Evolutionary conservation across 1,140 invertebrate species (phyloP), one percentile per base, ranked within the genome.

Genomic region (Ptiloglossa arizonensis): DNA sequence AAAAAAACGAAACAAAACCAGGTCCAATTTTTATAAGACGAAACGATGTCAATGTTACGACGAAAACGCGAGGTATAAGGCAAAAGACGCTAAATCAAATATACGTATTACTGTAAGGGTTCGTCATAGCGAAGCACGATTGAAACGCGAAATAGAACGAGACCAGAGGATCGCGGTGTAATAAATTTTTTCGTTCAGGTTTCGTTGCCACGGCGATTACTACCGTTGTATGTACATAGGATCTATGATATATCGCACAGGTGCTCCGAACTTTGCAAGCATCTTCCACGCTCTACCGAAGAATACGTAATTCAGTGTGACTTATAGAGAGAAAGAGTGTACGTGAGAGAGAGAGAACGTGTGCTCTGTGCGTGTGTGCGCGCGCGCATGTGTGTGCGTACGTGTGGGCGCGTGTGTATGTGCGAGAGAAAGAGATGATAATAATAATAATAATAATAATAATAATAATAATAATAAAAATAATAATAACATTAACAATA

Each of bases 241-340:
- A 70, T 63, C 6, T 9, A 24, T n/a, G 22, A 22, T 13, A 85
- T 79, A 66, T 75, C 62, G 69, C 73, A 78, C 74, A 72, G 82
- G 66, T 82, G 80, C 80, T 86, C 76, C 56, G 73, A 80, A 83
- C 63, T 81, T 83, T 83, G 74, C 81, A 83, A 59, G 81, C 83
- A 86, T 86, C 85, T 86, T 86, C 76, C 83, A 86, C 84, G 83
- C 81, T 80, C 84, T 82, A 89, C 81, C 87, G 70, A 88, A 87
- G 82, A 88, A 86, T 89, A 89, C 88, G 87, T 89, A 88, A 86
- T 89, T 78, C 86, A 88, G 83, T 89, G 88, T 89, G 88, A 88
- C 87, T 89, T 89, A 89, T 74, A 81, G 68, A 80, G 54, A 73
- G 68, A 77, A 29, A 71, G 73, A 56, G 60, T 29, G 48, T 63